These are phyloP conservation scores for Macrocentrus cingulum DNA, from an alignment of 1,140 invertebrate species.

Conservation along the genomic window DNA sequence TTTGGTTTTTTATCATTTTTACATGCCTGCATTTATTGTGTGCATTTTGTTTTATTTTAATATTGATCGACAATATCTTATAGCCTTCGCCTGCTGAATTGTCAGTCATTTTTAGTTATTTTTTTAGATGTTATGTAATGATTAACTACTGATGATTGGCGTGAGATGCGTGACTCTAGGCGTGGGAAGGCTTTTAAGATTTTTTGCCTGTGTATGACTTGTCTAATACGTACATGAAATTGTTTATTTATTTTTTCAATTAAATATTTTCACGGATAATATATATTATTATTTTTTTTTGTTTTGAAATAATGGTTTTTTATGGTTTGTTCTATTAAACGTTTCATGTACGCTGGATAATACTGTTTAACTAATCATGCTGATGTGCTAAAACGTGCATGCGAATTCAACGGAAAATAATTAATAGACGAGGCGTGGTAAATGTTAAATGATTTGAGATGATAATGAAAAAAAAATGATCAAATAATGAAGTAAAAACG, in stretches of 20 bases:
- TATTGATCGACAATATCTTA: constrained; percentile 22
- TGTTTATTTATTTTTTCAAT: neutral
- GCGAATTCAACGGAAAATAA: constrained; percentile 25
- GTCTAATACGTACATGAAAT: constrained; percentile 27
- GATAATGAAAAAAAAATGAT: constrained; percentile 39
- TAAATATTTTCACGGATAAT: too few relatives aligned
- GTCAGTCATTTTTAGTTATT: neutral
- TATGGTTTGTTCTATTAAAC: too few relatives aligned
- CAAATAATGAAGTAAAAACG: constrained; percentile 32
- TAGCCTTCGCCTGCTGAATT: constrained; percentile 15
- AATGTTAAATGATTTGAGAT: constrained; percentile 26
- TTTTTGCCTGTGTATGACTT: constrained; percentile 26
- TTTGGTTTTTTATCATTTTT: neutral
- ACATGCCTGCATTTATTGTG: constrained; percentile 3
- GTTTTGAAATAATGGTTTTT: neutral
- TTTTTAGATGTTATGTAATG: too few relatives aligned
- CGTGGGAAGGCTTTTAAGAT: constrained; percentile 20
- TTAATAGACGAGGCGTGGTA: constrained; percentile 24
- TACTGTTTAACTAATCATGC: constrained; percentile 30
- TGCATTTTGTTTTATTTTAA: constrained; percentile 14
- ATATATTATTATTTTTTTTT: neutral
- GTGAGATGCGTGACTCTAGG: too few relatives aligned
- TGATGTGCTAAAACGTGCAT: constrained; percentile 33
- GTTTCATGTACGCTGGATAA: constrained; percentile 22
- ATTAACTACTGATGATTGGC: too few relatives aligned